Conservation (phyloP, 2,797 vertebrate genomes). For the Macropus fuliginosus region DNA sequence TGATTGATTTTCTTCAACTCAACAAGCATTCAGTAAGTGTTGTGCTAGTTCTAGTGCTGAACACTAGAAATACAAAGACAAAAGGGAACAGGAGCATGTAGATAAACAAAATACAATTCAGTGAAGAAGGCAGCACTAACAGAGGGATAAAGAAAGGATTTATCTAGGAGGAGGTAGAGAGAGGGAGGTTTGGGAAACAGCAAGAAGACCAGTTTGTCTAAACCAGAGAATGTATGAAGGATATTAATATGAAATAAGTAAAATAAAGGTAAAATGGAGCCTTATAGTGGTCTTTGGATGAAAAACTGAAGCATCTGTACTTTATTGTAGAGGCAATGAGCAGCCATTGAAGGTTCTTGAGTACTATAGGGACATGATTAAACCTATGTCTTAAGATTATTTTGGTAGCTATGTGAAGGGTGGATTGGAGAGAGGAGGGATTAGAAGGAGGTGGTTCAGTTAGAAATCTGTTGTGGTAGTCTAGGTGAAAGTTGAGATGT, state of each 20-base stretch:
- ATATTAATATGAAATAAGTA: neutral
- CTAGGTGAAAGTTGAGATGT: neutral
- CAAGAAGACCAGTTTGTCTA: neutral
- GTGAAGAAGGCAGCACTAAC: neutral
- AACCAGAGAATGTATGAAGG: neutral
- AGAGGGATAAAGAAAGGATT: neutral
- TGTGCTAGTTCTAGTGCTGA: neutral
- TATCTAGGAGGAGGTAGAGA: neutral
- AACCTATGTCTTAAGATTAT: neutral
- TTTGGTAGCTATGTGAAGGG: neutral
- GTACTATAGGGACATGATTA: neutral
- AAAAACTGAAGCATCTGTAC: neutral
- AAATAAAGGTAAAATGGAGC: neutral
- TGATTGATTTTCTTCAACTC: neutral
- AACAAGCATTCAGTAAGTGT: neutral
- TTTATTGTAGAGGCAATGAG: neutral
- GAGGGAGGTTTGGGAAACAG: neutral
- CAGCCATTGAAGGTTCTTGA: neutral
- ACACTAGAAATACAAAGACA: neutral
- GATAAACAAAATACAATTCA: neutral
- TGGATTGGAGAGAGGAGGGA: neutral
- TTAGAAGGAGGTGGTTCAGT: neutral
- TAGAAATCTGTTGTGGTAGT: neutral
- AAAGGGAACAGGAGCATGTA: neutral
- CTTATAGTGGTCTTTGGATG: neutral